Conservation (phyloP, 1,140 invertebrate species). For the Pseudomyrmex sp. region DNA sequence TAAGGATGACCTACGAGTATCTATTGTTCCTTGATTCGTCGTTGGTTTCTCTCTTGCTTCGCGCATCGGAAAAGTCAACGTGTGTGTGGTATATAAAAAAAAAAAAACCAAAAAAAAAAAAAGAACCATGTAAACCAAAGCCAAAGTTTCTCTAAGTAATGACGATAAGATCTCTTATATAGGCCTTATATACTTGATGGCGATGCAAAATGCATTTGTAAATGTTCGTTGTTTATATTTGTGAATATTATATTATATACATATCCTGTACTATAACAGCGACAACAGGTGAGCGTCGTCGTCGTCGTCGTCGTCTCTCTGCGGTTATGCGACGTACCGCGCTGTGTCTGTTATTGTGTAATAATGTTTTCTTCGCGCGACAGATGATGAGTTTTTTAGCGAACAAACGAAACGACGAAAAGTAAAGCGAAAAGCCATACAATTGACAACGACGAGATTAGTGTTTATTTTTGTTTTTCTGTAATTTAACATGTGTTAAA, state of each 20-base stretch:
- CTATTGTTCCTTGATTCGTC: too few species aligned
- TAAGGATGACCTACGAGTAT: too few species aligned
- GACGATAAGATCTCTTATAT: slow-evolving; percentile 49
- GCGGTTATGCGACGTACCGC: not conserved
- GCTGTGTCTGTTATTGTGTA: too few species aligned
- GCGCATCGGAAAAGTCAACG: not conserved
- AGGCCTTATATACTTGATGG: slow-evolving; percentile 61
- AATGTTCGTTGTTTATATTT: slow-evolving; percentile 62
- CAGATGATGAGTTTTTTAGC: too few species aligned
- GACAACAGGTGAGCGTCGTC: slow-evolving; percentile 17
- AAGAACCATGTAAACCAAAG: slow-evolving; percentile 9
- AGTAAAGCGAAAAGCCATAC: too few species aligned
- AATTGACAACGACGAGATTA: too few species aligned
- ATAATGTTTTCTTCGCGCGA: too few species aligned
- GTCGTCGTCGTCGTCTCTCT: slow-evolving; percentile 47
- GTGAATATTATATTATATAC: slow-evolving; percentile 38
- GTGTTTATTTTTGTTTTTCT: too few species aligned
- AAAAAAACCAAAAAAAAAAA: not conserved
- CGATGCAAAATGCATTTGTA: slow-evolving; percentile 62
- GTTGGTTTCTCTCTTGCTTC: not conserved
- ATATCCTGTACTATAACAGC: too few species aligned
- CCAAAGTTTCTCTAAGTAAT: slow-evolving; percentile 55
- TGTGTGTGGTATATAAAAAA: not conserved
- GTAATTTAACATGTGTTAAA: too few species aligned
- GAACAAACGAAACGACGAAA: too few species aligned